These are phyloP conservation scores for Campylomormyrus numenius DNA, from an alignment of 2,113 vertebrate genomes.

Conservation along the genomic window DNA sequence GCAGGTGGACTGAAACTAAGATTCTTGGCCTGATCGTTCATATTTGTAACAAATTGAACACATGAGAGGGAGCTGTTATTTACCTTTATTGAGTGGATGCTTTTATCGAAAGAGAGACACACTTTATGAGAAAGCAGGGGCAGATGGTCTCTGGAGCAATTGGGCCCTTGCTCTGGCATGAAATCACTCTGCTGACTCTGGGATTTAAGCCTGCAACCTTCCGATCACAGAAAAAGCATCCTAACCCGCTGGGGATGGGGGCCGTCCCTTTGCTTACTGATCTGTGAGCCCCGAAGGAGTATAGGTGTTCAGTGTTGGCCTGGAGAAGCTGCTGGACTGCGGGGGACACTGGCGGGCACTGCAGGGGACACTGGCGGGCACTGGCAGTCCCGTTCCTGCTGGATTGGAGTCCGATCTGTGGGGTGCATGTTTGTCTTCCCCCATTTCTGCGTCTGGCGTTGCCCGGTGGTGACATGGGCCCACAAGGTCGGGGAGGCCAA, in stretches of 20 bases:
- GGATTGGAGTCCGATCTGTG: background rate
- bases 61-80: background rate
- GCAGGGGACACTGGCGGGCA: background rate
- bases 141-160: background rate
- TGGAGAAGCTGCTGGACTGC: background rate
- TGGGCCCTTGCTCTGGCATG: background rate
- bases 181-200: background rate
- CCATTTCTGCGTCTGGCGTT: background rate
- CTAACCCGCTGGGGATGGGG: background rate
- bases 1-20: background rate
- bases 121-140: background rate
- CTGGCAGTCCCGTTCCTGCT: background rate
- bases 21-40: background rate
- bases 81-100: background rate
- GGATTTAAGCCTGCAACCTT: background rate
- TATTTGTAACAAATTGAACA: background rate
- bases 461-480: background rate
- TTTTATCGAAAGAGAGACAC: background rate
- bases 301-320: background rate
- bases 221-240: background rate
- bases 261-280: background rate
- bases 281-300: background rate
- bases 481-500: background rate
- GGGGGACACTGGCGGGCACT: background rate
- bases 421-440: background rate